Base-by-base conservation (phyloP, 2,888 invertebrate species). In the Leptopilina drosophilae region DNA sequence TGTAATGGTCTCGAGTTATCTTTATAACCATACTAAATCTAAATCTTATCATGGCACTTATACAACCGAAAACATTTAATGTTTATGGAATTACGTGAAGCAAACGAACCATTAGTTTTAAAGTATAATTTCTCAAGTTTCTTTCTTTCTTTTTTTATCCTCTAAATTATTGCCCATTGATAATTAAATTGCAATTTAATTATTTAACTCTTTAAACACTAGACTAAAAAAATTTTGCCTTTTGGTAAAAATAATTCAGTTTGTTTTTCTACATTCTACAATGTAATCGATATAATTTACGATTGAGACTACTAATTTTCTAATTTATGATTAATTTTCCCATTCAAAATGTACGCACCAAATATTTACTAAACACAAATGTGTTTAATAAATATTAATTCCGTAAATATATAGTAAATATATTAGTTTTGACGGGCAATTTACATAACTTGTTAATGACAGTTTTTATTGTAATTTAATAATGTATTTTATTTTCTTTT, bases 1-100 rank as follows among this genome's bases (percentile, higher is more conserved):
- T 73, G 56, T 73, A 73, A 73, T 73, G 73, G 73, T 26, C 33
- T 26, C 9, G 69, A 9, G 53, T 73, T 73, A 73, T 73, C 73
- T 73, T 73, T 73, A 73, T 56, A 33, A 56, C 33, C 56, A 73
- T 7, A 69, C 53, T 69, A 73, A 56, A 73, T 73, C 33, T 73
- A 33, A 56, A 33, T 73, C n/a, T 73, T 33, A 73, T 73, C 73
- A n/a, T 53, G 56, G 56, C 53, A 15, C 33, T n/a, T 73, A 26
- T 73, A 40, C 53, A 33, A 56, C n/a, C 33, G 33, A 73, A n/a
- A 56, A 0, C n/a, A 53, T 53, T 73, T 73, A 53, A 69, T 26
- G 53, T 53, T 14, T 53, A 14, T 49, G 49, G 53, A 26, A 49
- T 53, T 20, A 33, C 26, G 26, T 69, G 53, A 53, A 49, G 69